phyloP scores from a whole-genome alignment of 2,113 vertebrate genomes.

The Sinocyclocheilus maitianheensis region DNA sequence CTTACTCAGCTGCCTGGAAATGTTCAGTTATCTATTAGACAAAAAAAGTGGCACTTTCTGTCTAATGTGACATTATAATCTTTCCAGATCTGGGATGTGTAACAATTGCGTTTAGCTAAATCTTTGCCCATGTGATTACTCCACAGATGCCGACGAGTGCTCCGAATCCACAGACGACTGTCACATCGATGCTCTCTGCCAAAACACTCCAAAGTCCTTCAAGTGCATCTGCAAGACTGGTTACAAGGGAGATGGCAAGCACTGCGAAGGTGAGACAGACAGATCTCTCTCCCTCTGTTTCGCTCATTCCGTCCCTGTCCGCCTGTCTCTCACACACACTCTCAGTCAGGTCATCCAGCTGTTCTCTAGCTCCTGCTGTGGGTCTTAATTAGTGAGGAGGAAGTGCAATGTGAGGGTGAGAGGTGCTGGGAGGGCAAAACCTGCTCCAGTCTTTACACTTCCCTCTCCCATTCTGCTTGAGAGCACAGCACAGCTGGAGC shows the following conservation, averaged over 20 bases:
- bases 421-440: conserved; percentile 63
- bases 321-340: neutral
- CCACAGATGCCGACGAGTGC: conserved; percentile 90
- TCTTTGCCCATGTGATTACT: conserved; percentile 30
- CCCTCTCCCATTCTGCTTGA: conserved; percentile 64
- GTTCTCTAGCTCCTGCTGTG: conserved; percentile 48
- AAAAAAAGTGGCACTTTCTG: too few species aligned
- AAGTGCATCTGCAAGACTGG: conserved; percentile 97
- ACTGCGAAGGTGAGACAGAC: conserved; percentile 88
- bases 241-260: conserved; percentile 92
- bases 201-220: conserved; percentile 93
- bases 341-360: conserved; percentile 49
- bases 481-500: conserved; percentile 67
- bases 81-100: neutral
- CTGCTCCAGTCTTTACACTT: conserved; percentile 68
- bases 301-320: neutral
- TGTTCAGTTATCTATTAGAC: neutral
- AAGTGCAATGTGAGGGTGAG: conserved; percentile 67
- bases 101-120: neutral
- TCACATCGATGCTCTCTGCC: conserved; percentile 96
- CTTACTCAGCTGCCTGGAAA: neutral
- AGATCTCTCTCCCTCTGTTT: neutral
- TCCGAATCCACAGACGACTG: conserved; percentile 90
- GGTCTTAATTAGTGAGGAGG: conserved; percentile 70
- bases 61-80: too few species aligned